Conservation (phyloP, 2,113 vertebrate genomes). For the Eolophus roseicapilla region DNA sequence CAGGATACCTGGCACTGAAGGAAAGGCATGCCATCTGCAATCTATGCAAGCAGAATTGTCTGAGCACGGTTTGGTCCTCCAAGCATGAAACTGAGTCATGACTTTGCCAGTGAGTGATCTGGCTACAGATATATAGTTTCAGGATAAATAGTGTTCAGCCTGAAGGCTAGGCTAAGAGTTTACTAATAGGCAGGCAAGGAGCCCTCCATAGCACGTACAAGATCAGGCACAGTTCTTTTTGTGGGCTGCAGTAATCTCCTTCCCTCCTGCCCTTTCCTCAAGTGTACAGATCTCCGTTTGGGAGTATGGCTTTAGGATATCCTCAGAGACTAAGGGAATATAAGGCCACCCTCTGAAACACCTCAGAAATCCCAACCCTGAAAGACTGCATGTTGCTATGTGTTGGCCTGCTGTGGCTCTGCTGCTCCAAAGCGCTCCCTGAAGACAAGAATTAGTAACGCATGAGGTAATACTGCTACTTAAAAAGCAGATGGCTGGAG, state of each 20-base stretch:
- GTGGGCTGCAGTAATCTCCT: neutral
- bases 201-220: fast-evolving
- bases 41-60: neutral
- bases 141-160: neutral
- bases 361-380: neutral
- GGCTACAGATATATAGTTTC: neutral
- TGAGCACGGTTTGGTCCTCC: neutral
- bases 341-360: neutral
- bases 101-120: neutral
- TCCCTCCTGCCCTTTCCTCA: neutral
- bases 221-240: neutral
- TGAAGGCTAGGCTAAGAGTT: neutral
- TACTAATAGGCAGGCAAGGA: neutral
- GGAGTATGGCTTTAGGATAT: neutral
- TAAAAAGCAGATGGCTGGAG: neutral
- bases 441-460: neutral
- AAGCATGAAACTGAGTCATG: fast-evolving
- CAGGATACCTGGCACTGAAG: neutral
- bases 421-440: neutral
- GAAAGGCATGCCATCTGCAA: neutral
- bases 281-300: neutral
- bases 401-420: fast-evolving
- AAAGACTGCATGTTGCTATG: fast-evolving
- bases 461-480: neutral
- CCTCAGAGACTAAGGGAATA: neutral